A percentile compares a stretch with the other conserved stretches of the same genome.
Evolutionary conservation across 2,888 invertebrate genomes (phyloP).

Genomic region (Drosophila greeni): DNA sequence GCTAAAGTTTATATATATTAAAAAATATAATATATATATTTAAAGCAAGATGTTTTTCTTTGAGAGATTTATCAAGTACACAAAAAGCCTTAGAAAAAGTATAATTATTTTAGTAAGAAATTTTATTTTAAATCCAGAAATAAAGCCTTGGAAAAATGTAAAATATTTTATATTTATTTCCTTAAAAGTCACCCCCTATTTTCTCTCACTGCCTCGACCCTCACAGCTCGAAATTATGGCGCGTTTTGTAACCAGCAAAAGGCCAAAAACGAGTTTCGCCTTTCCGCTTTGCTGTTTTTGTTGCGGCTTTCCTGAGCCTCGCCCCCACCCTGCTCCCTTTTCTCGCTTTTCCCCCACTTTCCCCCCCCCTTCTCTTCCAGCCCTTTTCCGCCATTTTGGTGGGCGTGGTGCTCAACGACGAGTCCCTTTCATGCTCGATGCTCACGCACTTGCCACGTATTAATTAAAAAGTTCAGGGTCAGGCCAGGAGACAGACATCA

Average conservation of each 20-base stretch:
- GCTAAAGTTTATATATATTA: too few relatives aligned
- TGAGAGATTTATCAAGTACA: too few relatives aligned
- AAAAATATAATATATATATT: not conserved
- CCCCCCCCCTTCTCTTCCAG: not conserved
- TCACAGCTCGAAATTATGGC: slow-evolving; percentile 30
- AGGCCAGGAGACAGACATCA: slow-evolving; percentile 34
- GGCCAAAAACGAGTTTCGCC: slow-evolving; percentile 38
- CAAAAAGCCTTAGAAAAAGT: not conserved
- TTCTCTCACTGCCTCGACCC: slow-evolving; percentile 6
- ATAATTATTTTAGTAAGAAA: too few relatives aligned
- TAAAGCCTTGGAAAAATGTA: not conserved
- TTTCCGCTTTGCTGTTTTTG: slow-evolving; percentile 36
- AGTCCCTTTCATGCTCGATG: slow-evolving; percentile 31
- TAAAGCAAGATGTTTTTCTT: not conserved
- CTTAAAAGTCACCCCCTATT: not conserved
- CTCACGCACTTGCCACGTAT: slow-evolving; percentile 63
- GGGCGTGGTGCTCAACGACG: slow-evolving; percentile 17
- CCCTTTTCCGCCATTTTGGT: slow-evolving; percentile 26
- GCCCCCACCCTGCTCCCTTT: not conserved
- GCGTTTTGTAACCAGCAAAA: slow-evolving; percentile 40
- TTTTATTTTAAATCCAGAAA: not conserved
- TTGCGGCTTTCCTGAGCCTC: slow-evolving; percentile 27
- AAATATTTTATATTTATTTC: not conserved
- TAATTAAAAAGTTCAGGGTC: slow-evolving; percentile 67
- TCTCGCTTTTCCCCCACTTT: not conserved